Base-by-base conservation (phyloP, 1,140 invertebrate species). In the Platorchestia sp. region DNA sequence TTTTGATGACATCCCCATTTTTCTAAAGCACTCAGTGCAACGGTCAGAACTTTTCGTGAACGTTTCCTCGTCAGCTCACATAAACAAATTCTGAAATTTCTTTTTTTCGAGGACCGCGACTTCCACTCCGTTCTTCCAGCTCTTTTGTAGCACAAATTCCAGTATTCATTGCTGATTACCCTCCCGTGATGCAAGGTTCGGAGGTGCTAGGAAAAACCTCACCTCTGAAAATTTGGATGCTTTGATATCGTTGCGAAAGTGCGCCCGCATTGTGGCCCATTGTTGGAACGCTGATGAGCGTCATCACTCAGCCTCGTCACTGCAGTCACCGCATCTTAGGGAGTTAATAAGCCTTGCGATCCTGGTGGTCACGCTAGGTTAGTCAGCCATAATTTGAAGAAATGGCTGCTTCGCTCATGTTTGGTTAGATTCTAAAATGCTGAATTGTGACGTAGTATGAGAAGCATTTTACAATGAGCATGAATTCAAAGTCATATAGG, bases 301-400 rank as follows among this genome's bases (percentile, higher is more conserved):
- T 93, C 91, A 93, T 93, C 45, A 44, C 45, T 93, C 91, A 93
- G 45, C 0, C 45, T 47, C 91, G 44, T 93, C 10, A 93, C 44
- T 93, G 91, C 36, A 93, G 91, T 93, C 91, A 93, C 0, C 36
- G 43, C 44, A 40, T 45, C 91, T 44, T 93, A 45, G 91, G 45
- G 44, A 93, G 91, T 93, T 93, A 93, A 93, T 93, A 93, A 93
- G 22, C 91, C 91, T 93, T 93, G 44, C 41, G 91, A 93, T 93
- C 14, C 45, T 45, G 43, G 41, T 93, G 91, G 91, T 93, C 45
- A 47, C 91, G 91, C 91, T 93, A 93, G 43, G 91, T 93, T 93
- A 93, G 91, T 6, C 45, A 47, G 91, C 45, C 7, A 47, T 93
- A 47, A 93, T 93, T 5, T 47, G 91, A 45, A n/a, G 45, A 45